These are phyloP conservation scores for Heptranchias perlo DNA, from an alignment of 2,113 vertebrate species.

Conservation along the genomic window DNA sequence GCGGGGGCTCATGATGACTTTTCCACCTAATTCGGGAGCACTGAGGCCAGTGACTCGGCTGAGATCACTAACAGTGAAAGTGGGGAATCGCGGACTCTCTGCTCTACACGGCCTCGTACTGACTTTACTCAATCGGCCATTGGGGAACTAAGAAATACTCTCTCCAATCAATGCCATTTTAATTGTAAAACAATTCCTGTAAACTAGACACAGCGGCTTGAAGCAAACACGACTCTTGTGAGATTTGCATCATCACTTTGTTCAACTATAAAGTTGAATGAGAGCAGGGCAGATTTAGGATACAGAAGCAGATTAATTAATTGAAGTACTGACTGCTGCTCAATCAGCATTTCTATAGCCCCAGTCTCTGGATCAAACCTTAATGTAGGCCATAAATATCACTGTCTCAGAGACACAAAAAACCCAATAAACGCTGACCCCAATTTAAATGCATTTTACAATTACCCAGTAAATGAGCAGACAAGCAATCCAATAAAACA, in stretches of 20 bases:
- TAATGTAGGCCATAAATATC: conserved; percentile 12
- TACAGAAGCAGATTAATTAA: conserved; percentile 4
- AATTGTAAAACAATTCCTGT: neutral
- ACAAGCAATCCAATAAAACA: conserved; percentile 29
- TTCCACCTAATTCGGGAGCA: neutral
- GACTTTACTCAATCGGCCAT: neutral
- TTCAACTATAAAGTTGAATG: neutral
- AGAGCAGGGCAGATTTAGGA: neutral
- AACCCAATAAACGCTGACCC: neutral
- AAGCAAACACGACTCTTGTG: neutral
- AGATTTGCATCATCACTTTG: conserved; percentile 20
- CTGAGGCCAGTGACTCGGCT: neutral
- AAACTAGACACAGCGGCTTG: neutral
- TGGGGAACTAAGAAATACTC: neutral
- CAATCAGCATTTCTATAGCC: neutral
- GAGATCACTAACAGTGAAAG: neutral
- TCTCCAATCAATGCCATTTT: neutral
- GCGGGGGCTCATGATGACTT: neutral
- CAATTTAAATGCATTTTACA: conserved; percentile 37
- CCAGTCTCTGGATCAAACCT: neutral
- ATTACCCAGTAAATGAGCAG: conserved; percentile 1
- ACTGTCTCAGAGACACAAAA: neutral
- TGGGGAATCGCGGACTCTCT: neutral
- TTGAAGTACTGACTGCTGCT: neutral
- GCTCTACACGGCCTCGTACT: neutral